These are phyloP conservation scores for Sycophaga agraensis DNA, from an alignment of 1,140 invertebrate species.

Conservation along the genomic window DNA sequence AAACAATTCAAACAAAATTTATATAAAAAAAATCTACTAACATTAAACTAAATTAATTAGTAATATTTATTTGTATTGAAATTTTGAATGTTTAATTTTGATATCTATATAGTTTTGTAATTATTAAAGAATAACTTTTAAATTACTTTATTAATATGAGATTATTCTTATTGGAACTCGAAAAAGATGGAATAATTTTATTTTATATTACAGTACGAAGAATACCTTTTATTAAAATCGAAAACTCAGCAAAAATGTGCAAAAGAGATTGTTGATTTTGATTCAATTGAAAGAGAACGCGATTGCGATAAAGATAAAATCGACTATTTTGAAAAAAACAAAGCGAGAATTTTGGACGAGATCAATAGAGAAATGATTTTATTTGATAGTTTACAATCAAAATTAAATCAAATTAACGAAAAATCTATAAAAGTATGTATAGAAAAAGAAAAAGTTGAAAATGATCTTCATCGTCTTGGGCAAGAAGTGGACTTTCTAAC, in stretches of 20 bases:
- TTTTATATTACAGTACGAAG: conserved; percentile 65
- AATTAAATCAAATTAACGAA: not conserved
- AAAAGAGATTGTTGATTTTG: conserved; percentile 78
- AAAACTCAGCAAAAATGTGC: conserved; percentile 83
- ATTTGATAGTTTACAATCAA: not conserved
- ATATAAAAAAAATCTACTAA: too few species aligned
- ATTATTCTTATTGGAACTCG: too few species aligned
- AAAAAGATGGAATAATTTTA: too few species aligned
- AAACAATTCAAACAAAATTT: too few species aligned
- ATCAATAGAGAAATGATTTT: conserved; percentile 69
- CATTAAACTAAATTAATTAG: too few species aligned
- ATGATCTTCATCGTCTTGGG: conserved; percentile 76
- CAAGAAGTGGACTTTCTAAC: conserved; percentile 38
- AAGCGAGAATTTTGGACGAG: conserved; percentile 79
- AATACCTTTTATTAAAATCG: conserved; percentile 91
- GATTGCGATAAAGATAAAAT: conserved; percentile 88
- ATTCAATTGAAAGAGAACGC: conserved; percentile 86
- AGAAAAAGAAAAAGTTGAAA: conserved; percentile 84
- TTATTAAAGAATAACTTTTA: too few species aligned
- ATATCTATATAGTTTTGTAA: too few species aligned
- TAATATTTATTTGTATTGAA: too few species aligned
- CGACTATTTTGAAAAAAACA: conserved; percentile 76
- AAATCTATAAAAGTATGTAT: conserved; percentile 39
- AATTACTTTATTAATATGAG: too few species aligned
- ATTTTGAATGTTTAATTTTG: too few species aligned